Evolutionary conservation across 1,140 invertebrate genomes (phyloP), one percentile per base, ranked within the genome.

Genomic region (Drosophila tropicalis): DNA sequence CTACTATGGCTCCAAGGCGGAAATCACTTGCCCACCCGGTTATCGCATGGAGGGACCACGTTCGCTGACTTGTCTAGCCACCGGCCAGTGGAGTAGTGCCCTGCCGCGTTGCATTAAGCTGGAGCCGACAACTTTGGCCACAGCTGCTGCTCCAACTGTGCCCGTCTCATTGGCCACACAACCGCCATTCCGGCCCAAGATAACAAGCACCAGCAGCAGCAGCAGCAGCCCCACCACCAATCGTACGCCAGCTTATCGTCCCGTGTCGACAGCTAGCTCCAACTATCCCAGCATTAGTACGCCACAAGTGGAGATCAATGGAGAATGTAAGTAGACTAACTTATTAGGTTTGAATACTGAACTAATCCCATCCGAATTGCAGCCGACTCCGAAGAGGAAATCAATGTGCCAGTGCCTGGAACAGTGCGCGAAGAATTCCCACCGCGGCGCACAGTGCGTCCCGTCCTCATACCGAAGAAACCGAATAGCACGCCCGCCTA

Each of bases 21-120:
- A 95, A 70, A 98, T 98, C 85, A 94, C 93, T 13, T 98, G 97
- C 84, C 93, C 94, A 5, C 93, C 94, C 15, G 95, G 95, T 3
- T 97, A 94, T 86, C 94, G 93, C 70, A 92, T 98, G 54, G 92
- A 94, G 19, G 97, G 97, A 19, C 92, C 95, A 0, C 93, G 94
- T 7, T 93, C 94, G 60, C 93, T 97, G 29, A 94, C 93, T 32
- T 98, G 97, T 81, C 92, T 96, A 58, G 93, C 95, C 13, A 95
- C 94, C 56, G 97, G 97, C 2, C 94, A 95, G 62, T 98, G 97
- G 93, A 96, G 98, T 90, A 94, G 95, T 47, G 93, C 94, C 0
- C 92, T 96, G 19, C 97, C 97, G 0, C 93, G 92, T 34, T 97
- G 97, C 87, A 93, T 92, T 25, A 90, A 94, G 91, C 94, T 96